Evolutionary conservation across 1,140 invertebrate genomes (phyloP).

Genomic region (Sarcophaga peregrina): DNA sequence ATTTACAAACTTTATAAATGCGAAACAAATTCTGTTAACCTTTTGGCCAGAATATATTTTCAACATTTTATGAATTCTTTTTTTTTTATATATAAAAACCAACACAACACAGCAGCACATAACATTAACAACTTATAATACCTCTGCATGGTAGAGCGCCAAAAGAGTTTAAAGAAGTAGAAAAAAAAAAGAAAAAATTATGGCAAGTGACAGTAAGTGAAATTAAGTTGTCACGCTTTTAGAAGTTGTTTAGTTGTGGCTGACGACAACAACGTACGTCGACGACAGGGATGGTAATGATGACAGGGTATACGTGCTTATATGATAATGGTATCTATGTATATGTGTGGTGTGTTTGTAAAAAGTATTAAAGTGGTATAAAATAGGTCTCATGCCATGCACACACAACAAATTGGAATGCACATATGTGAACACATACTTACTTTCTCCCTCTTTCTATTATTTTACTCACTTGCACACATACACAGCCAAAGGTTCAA

Average conservation of each 20-base stretch:
- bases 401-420: background rate
- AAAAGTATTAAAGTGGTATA: background rate
- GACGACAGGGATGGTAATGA: background rate
- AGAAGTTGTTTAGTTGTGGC: background rate
- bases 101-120: too few relatives aligned
- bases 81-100: too few relatives aligned
- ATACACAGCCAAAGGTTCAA: too few relatives aligned
- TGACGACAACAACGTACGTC: background rate
- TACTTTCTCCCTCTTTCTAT: too few relatives aligned
- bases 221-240: conserved; percentile 36
- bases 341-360: conserved; percentile 1
- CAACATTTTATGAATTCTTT: too few relatives aligned
- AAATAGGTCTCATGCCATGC: conserved; percentile 4
- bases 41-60: too few relatives aligned
- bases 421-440: too few relatives aligned
- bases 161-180: background rate
- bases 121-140: too few relatives aligned
- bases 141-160: too few relatives aligned
- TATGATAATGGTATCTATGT: conserved; percentile 11
- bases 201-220: conserved; percentile 16
- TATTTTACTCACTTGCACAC: too few relatives aligned
- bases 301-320: background rate
- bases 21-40: too few relatives aligned
- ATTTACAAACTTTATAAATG: too few relatives aligned
- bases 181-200: background rate